A percentile compares a stretch with the other conserved stretches of the same genome.
Conservation (phyloP, 1,140 invertebrate genomes). For the Thaumatotibia leucotreta region DNA sequence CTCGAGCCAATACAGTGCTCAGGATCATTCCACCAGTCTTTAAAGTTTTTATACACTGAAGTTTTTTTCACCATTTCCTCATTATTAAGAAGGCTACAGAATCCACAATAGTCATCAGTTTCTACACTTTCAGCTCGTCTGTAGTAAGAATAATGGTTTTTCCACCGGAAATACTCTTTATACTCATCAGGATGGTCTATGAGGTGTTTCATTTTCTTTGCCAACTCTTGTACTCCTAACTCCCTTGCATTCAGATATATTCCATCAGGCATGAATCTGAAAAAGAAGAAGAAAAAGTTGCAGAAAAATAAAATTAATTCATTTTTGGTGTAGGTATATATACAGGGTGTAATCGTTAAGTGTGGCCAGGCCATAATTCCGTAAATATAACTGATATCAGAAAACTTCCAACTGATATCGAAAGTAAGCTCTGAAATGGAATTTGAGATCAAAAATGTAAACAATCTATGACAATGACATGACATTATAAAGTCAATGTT, state of each 20-base stretch:
- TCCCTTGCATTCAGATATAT: constrained; percentile 13
- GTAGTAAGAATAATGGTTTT: constrained; percentile 8
- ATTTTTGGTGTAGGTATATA: no score
- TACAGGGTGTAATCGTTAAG: no score
- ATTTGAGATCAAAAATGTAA: no score
- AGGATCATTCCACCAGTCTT: constrained; percentile 22
- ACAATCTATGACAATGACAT: no score
- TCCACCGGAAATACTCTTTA: background rate
- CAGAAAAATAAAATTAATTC: no score
- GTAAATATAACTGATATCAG: no score
- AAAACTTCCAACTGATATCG: no score
- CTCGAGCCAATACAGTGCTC: background rate
- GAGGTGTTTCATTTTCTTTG: constrained; percentile 11
- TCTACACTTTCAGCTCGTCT: background rate
- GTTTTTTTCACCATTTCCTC: constrained; percentile 5
- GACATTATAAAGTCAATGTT: no score
- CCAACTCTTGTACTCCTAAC: background rate
- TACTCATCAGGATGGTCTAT: constrained; percentile 4
- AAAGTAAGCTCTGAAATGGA: no score
- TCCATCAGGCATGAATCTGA: constrained; percentile 14
- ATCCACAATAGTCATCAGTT: constrained; percentile 17
- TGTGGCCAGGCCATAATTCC: no score
- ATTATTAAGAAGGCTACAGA: constrained; percentile 23
- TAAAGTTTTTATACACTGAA: constrained; percentile 19
- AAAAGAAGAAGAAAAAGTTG: background rate